Evolutionary conservation across 2,888 invertebrate species (phyloP), one percentile per base, ranked within the genome.

Genomic region (Microplitis deprimator): DNA sequence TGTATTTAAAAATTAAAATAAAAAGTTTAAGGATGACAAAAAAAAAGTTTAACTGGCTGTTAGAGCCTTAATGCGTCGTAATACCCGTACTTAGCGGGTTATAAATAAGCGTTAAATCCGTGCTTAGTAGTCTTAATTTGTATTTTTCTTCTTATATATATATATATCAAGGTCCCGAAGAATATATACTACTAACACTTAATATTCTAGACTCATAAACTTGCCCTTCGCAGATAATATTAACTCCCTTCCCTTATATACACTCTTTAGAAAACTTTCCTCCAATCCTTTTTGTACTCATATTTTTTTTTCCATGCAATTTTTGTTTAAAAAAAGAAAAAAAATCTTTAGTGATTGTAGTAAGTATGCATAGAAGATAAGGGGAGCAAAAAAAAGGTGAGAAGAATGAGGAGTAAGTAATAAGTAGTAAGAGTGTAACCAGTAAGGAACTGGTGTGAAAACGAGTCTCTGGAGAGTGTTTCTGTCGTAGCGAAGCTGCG

Each of bases 51-150:
- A 84, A 82, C 79, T 81, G 82, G 82, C 83, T 83, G 83, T 84
- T 83, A 84, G 83, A 85, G 80, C 71, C 59, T 87, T 89, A 89
- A 89, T 88, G 86, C 88, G 85, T 82, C 85, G 84, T 80, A 89
- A 89, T 88, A 85, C 87, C 68, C 84, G 84, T 86, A 88, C 89
- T 89, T 89, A 89, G 89, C 87, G 83, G 86, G 86, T 86, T 88
- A 89, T 89, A 89, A 89, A 89, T 89, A 89, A 89, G 87, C 89
- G 86, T 88, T 89, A 89, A 89, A 89, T 89, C 89, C 89, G 87
- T 88, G 89, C 89, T 89, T 87, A 87, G 89, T 84, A 84, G 86
- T 82, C 87, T 89, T 89, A 89, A 89, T 89, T 88, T 88, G 86
- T 89, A 89, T 87, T 88, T 89, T 87, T 84, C 68, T 40, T 79